phyloP scores from a whole-genome alignment of 2,113 vertebrate species.

The Condylura cristata region DNA sequence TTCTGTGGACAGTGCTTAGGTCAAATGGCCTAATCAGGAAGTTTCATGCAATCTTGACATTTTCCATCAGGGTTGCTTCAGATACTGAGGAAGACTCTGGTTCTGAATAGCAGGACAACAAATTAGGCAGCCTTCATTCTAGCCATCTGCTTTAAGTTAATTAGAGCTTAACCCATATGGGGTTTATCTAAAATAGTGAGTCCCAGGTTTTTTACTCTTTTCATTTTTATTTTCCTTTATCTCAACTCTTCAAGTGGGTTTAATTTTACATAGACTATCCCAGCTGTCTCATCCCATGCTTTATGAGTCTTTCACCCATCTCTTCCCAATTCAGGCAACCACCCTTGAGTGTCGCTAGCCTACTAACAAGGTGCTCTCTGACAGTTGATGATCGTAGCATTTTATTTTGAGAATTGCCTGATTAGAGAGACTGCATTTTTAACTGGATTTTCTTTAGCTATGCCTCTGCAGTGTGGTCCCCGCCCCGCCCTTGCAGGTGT shows the following conservation, averaged over 20 bases:
- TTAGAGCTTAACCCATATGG: conserved; percentile 74
- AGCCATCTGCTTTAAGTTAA: conserved; percentile 78
- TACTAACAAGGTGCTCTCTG: background rate
- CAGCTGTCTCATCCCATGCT: background rate
- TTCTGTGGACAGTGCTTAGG: background rate
- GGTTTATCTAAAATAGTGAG: conserved; percentile 64
- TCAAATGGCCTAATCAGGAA: conserved; percentile 36
- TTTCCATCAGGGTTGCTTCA: conserved; percentile 68
- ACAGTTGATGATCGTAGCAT: background rate
- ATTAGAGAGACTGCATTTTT: background rate
- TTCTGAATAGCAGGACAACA: conserved; percentile 61
- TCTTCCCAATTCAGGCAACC: background rate
- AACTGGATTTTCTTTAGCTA: background rate
- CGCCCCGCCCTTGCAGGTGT: background rate
- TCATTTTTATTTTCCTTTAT: conserved; percentile 61
- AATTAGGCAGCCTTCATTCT: conserved; percentile 24
- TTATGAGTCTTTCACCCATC: background rate
- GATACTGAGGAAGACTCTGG: conserved; percentile 38
- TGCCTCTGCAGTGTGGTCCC: background rate
- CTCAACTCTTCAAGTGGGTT: conserved; percentile 29
- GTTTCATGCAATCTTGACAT: conserved; percentile 54
- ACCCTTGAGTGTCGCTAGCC: background rate
- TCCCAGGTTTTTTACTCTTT: background rate
- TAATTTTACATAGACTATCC: background rate
- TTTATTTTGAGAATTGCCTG: background rate